These are phyloP conservation scores for Xenopus laevis DNA, from an alignment of 2,113 vertebrate genomes.

Conservation along the genomic window DNA sequence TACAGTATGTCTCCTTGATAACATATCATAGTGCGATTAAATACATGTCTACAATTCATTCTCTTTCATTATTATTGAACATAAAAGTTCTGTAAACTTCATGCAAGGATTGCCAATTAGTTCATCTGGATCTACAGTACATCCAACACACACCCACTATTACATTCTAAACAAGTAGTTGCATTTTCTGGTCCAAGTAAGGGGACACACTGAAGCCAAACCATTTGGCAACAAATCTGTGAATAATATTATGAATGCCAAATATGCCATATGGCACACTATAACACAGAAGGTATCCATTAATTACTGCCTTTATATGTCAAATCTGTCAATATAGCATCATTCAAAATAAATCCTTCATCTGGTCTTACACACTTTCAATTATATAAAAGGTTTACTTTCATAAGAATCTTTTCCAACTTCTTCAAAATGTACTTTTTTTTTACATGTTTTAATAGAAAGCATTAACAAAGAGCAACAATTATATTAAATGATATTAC, in stretches of 20 bases:
- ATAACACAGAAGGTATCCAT: constrained; percentile 28
- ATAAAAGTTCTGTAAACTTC: too few species aligned
- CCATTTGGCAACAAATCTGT: background rate
- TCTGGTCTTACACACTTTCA: background rate
- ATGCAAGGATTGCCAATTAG: background rate
- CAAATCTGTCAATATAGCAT: constrained; percentile 20
- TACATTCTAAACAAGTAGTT: constrained; percentile 1
- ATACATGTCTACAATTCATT: too few species aligned
- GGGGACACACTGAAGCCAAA: constrained; percentile 10
- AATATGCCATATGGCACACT: constrained; percentile 28
- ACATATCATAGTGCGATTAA: too few species aligned
- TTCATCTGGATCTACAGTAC: constrained; percentile 16
- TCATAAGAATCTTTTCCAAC: background rate
- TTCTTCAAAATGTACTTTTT: background rate
- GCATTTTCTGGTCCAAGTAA: constrained; percentile 10
- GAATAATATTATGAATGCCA: constrained; percentile 15
- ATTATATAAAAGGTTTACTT: background rate
- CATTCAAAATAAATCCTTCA: background rate
- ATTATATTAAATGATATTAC: too few species aligned
- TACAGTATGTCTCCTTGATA: too few species aligned
- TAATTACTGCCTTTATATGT: constrained; percentile 30
- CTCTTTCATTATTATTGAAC: too few species aligned
- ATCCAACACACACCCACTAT: background rate
- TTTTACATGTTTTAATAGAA: too few species aligned
- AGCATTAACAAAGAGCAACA: too few species aligned